Conservation (phyloP, 2,113 vertebrate genomes). For the Delphinapterus leucas region DNA sequence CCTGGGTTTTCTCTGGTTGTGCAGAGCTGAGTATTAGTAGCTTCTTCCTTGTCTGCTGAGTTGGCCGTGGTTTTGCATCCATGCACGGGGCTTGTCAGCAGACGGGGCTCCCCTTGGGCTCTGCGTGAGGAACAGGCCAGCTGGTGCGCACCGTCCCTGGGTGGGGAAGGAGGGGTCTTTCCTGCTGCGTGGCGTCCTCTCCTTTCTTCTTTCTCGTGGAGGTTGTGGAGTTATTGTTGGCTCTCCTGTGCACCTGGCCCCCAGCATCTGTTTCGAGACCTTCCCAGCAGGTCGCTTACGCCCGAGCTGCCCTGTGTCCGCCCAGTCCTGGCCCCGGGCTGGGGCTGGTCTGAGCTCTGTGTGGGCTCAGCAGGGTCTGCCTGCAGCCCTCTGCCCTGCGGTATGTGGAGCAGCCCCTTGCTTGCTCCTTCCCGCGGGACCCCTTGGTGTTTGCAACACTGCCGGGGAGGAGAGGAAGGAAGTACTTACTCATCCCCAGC, state of each 20-base stretch:
- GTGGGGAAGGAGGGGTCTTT: background rate
- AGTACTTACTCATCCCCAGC: background rate
- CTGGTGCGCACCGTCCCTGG: background rate
- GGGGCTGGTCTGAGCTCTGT: background rate
- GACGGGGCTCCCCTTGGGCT: background rate
- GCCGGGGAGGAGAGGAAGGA: background rate
- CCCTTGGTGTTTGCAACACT: background rate
- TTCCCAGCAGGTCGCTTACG: background rate
- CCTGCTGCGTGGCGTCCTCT: too few relatives aligned
- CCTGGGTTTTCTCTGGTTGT: accelerated
- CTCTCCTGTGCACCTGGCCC: too few relatives aligned
- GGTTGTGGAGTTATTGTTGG: background rate
- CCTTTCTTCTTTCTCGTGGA: background rate
- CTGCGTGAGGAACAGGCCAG: background rate
- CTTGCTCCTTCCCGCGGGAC: background rate
- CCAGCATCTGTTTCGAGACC: background rate
- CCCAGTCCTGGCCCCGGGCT: background rate
- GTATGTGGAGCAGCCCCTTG: background rate
- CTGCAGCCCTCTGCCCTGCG: background rate
- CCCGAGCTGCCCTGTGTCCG: accelerated
- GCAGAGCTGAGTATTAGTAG: too few relatives aligned
- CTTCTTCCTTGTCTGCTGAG: background rate
- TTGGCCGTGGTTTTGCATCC: background rate
- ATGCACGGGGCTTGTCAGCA: background rate
- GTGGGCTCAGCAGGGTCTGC: too few relatives aligned